Evolutionary conservation across 2,113 vertebrate species (phyloP), one percentile per base, ranked within the genome.

Genomic region (Cichladusa arquata): DNA sequence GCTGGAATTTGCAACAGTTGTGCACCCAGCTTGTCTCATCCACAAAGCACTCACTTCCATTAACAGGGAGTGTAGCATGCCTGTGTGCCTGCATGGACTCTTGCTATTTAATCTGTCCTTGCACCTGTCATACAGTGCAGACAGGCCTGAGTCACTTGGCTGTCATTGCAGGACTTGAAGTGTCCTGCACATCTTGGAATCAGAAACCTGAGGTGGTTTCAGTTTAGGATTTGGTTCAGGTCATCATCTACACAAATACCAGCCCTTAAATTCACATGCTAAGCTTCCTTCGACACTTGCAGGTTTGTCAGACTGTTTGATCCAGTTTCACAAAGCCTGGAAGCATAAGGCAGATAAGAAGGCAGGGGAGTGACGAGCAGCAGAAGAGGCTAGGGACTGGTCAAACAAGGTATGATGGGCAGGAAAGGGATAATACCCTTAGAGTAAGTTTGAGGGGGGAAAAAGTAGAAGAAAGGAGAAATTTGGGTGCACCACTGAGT

Each of bases 1-100:
- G 33, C 17, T 57, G 50, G 40, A 25, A 60, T 77, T 36, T 56
- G 47, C 34, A 72, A 11, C 20, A 19, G 2, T 36, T 74, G 22
- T 25, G 19, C 26, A 26, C 10, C 2, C 47, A 67, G 51, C 16
- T 62, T 54, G 40, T 67, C 47, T 82, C 71, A 64, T 34, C n/a
- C 8, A 7, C 53, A 72, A 44, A 66, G 50, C 40, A 38, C 12
- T 24, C 8, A 5, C 24, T 54, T 60, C 36, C 22, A 17, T 54
- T n/a, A 71, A 34, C 11, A 36, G 11, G 31, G 58, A 53, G 22
- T 1, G 0, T n/a, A 48, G 66, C 0, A 1, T 6, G n/a, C 48
- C 38, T 1, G 1, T 50, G 13, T 64, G 26, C 26, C 58, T 72
- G 65, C 56, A 33, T 28, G 60, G 62, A 82, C 26, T 69, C 78